Percentiles rank a stretch among this genome's conserved stretches.
Evolutionary conservation across 2,113 vertebrate species (phyloP).

Genomic region (Alosa alosa): DNA sequence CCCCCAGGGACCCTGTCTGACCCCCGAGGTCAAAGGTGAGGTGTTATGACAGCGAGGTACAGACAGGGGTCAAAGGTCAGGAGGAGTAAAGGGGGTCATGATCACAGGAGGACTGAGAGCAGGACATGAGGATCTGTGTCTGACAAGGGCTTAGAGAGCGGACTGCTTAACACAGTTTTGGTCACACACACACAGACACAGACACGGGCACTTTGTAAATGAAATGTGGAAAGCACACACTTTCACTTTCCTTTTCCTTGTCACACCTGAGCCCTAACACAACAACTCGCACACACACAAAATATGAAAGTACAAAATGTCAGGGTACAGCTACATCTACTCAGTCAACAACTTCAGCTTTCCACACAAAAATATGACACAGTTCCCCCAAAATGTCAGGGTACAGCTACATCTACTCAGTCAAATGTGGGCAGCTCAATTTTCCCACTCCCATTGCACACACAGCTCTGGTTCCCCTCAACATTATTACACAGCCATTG

Average conservation of each 20-base stretch:
- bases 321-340: neutral
- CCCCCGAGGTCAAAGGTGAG: neutral
- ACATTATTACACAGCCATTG: constrained; percentile 71
- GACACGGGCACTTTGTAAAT: neutral
- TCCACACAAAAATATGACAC: too few species aligned
- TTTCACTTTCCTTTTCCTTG: neutral
- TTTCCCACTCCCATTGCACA: neutral
- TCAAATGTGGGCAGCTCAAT: neutral
- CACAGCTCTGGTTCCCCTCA: too few species aligned
- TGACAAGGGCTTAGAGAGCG: neutral
- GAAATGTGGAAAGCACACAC: too few species aligned
- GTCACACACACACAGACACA: neutral
- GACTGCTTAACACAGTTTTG: too few species aligned
- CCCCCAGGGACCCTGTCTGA: neutral
- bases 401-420: neutral
- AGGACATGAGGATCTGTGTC: neutral
- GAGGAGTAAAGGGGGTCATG: neutral
- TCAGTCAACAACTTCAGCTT: too few species aligned
- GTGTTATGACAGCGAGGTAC: neutral
- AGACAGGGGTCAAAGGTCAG: neutral
- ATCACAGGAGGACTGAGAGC: neutral
- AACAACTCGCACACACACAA: neutral
- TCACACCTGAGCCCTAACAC: neutral
- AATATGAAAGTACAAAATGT: neutral
- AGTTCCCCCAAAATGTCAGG: neutral